A percentile compares a stretch with the other conserved stretches of the same genome.
Evolutionary conservation across 2,797 vertebrate species (phyloP).

Genomic region (Tenualosa thibaudeaui): DNA sequence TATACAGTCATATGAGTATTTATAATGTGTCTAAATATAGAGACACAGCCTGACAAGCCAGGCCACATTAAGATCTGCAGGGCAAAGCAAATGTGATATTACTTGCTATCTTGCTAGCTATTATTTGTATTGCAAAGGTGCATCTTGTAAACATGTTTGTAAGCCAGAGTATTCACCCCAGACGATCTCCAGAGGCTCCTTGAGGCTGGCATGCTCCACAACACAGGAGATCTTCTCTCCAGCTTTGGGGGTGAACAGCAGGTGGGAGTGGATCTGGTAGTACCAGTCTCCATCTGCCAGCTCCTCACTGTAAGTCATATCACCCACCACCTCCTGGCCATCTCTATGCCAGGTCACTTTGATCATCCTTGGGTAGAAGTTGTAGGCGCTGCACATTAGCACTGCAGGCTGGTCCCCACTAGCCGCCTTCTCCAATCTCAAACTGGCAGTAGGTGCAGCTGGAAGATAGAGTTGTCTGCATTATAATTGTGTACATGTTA

Average conservation of each 20-base stretch:
- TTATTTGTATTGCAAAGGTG: neutral
- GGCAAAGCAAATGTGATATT: no score
- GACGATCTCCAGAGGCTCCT: constrained; percentile 46
- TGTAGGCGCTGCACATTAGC: constrained; percentile 69
- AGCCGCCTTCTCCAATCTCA: constrained; percentile 47
- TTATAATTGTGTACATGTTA: no score
- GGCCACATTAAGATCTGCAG: no score
- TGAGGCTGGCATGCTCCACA: constrained; percentile 66
- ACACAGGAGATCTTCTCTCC: constrained; percentile 69
- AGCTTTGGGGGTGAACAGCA: constrained; percentile 63
- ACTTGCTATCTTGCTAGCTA: neutral
- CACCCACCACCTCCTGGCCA: constrained; percentile 45
- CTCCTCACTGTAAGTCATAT: constrained; percentile 46
- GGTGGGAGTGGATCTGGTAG: constrained; percentile 67
- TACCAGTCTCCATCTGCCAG: constrained; percentile 73
- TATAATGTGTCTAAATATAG: no score
- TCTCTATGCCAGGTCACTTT: constrained; percentile 68
- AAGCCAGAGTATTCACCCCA: constrained; percentile 66
- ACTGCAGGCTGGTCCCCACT: constrained; percentile 49
- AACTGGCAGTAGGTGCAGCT: neutral
- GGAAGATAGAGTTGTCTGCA: neutral
- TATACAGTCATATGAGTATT: no score
- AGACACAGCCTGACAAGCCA: no score
- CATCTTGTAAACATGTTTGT: neutral
- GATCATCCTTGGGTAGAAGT: constrained; percentile 73